Evolutionary conservation across 2,888 invertebrate species (phyloP).

Genomic region (Torymus tubicola): DNA sequence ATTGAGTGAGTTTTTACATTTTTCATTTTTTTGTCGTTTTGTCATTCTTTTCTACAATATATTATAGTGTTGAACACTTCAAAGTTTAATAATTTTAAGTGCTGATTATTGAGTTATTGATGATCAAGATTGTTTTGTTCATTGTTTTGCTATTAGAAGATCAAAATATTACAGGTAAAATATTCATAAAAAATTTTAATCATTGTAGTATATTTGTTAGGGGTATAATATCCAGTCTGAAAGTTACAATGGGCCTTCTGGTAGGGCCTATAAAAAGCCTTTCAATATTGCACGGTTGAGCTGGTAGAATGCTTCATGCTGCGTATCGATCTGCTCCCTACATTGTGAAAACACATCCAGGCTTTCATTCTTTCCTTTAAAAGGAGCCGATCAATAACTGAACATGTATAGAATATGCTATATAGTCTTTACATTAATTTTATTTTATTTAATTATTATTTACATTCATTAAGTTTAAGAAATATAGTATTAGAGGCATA

Average conservation of each 20-base stretch:
- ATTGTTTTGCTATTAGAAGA: too few relatives aligned
- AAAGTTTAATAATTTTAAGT: too few relatives aligned
- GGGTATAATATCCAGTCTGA: too few relatives aligned
- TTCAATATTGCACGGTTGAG: background rate
- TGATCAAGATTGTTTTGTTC: too few relatives aligned
- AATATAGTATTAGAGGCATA: too few relatives aligned
- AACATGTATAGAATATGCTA: background rate
- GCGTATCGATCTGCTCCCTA: slow-evolving; percentile 5
- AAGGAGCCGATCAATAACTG: slow-evolving; percentile 39
- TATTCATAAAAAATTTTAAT: background rate
- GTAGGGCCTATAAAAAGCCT: background rate
- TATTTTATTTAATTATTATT: too few relatives aligned
- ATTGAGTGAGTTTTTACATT: too few relatives aligned
- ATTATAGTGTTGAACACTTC: too few relatives aligned
- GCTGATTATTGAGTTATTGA: too few relatives aligned
- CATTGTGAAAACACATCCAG: slow-evolving; percentile 33
- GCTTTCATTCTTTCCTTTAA: slow-evolving; percentile 16
- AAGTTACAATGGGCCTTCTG: background rate
- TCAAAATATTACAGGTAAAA: background rate
- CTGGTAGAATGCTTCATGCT: background rate
- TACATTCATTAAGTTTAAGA: too few relatives aligned
- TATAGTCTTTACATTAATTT: too few relatives aligned
- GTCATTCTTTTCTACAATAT: background rate
- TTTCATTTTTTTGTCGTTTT: background rate
- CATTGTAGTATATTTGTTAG: too few relatives aligned